phyloP scores from a whole-genome alignment of 2,888 invertebrate species.

The Corbicula japonica region DNA sequence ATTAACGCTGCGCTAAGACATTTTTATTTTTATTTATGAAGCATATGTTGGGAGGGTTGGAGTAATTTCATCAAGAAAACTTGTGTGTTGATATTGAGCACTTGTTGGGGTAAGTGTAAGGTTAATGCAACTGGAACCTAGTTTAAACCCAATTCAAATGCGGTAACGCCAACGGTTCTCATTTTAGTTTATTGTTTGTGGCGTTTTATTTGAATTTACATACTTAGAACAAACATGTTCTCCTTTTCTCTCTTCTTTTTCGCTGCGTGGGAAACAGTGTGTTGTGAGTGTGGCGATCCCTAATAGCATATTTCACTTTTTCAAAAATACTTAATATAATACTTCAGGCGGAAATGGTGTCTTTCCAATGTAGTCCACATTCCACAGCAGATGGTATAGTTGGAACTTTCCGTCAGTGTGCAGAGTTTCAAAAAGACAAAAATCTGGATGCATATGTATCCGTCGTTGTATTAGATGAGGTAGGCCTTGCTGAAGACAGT shows the following conservation, averaged over 20 bases:
- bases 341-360: constrained; percentile 80
- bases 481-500: constrained; percentile 84
- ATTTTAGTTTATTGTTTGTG: too few species aligned
- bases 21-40: too few species aligned
- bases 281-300: neutral
- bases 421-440: constrained; percentile 79
- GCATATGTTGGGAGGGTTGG: too few species aligned
- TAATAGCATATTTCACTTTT: neutral
- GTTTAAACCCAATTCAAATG: too few species aligned
- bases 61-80: too few species aligned
- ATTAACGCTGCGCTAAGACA: too few species aligned
- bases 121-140: too few species aligned
- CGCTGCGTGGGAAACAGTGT: neutral
- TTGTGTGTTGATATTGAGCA: too few species aligned
- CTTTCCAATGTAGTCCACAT: constrained; percentile 84
- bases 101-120: too few species aligned
- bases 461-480: constrained; percentile 84
- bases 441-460: constrained; percentile 78
- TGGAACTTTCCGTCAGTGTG: constrained; percentile 81
- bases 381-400: constrained; percentile 83
- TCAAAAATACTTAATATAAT: neutral
- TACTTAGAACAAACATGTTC: neutral
- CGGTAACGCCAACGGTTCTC: too few species aligned
- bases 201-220: neutral
- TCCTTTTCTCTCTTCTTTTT: neutral